Base-by-base conservation (phyloP, 2,888 invertebrate species). In the Hemicrepidius hirtus region DNA sequence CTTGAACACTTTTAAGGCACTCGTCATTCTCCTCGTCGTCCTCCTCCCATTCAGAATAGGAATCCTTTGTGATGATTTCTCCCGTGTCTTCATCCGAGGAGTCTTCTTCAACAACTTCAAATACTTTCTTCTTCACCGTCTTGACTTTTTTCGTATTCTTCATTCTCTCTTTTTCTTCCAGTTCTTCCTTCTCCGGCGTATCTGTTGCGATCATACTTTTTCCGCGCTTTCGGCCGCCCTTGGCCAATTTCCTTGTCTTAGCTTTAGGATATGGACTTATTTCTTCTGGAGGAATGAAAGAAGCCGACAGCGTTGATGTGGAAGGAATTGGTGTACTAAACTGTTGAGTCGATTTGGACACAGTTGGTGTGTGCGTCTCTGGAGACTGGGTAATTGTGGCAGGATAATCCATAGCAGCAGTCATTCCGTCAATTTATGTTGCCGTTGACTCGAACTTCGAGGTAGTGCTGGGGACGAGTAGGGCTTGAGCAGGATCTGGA, bases 161-260 rank as follows among this genome's bases (percentile, higher is more conserved):
- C 59, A 28, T 24, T 62, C 12, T 59, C 41, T 66, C 20, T 12
- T 57, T 35, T 16, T 57, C 37, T 53, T 74, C 62, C 3, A 74
- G 63, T 24, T 60, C 57, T n/a, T 53, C 46, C 46, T 75, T 74
- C 49, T 69, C 72, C 13, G 65, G 72, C 21, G 68, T 75, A 62
- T 73, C 75, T 1, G 69, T 75, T 10, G 59, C 63, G 32, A 73
- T 70, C 69, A 72, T 73, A 49, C 73, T 64, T 40, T 12, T 44
- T 21, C 71, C 71, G 10, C 65, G 53, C 35, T 72, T 71, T 62
- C 68, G 41, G 21, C 62, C 60, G 6, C 59, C 35, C 18, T 59
- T 41, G 7, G 13, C 41, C 13, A 59, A 20, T 32, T 69, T 71
- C 50, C 65, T 41, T 37, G 66, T 35, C 10, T 44, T 35, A 21